Percentiles rank a stretch among this genome's conserved stretches.
These are phyloP conservation scores for Drosophila rufa DNA, from an alignment of 1,140 invertebrate species.

Conservation along the genomic window DNA sequence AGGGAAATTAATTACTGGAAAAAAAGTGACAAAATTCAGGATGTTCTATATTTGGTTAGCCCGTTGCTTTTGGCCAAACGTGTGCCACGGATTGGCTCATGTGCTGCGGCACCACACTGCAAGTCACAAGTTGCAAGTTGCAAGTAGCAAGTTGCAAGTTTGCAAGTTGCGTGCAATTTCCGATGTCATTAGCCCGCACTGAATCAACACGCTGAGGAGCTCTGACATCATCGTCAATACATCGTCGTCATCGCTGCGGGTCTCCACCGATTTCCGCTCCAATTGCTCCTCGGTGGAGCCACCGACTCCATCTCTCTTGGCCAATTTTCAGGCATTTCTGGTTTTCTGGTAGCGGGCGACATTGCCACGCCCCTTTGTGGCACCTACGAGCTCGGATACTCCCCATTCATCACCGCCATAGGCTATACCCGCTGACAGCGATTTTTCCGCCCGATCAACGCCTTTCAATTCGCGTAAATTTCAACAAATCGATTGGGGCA, in stretches of 20 bases:
- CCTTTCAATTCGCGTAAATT: conserved; percentile 22
- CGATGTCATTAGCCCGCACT: conserved; percentile 62
- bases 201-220: conserved; percentile 27
- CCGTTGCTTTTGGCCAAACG: background rate
- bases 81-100: background rate
- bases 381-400: background rate
- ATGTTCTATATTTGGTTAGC: background rate
- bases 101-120: background rate
- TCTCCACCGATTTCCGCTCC: conserved; percentile 62
- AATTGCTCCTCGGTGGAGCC: conserved; percentile 39
- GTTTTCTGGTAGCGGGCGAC: conserved; percentile 30
- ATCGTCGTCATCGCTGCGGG: conserved; percentile 7
- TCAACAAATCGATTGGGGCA: conserved; percentile 1
- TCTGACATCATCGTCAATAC: conserved; percentile 49
- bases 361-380: conserved; percentile 22
- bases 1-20: background rate
- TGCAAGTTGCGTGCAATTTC: conserved; percentile 60
- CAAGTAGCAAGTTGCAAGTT: conserved; percentile 3
- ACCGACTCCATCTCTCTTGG: conserved; percentile 17
- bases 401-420: conserved; percentile 16
- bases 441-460: conserved; percentile 37
- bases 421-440: conserved; percentile 28
- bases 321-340: conserved; percentile 12
- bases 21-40: background rate
- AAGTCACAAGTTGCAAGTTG: conserved; percentile 9